phyloP scores from a whole-genome alignment of 1,140 invertebrate genomes.

The Gryon sp. region DNA sequence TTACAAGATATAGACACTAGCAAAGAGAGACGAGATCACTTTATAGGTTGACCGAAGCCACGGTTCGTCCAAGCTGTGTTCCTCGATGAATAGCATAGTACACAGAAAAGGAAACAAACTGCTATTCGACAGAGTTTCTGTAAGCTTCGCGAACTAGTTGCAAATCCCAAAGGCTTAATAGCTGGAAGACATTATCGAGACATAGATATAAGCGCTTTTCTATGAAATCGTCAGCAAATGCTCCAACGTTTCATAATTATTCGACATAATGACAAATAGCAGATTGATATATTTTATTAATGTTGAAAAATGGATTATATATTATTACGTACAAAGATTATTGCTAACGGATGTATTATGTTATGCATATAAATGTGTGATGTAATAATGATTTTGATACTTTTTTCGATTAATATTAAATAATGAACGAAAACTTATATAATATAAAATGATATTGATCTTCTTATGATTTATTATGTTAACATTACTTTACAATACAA shows the following conservation, averaged over 20 bases:
- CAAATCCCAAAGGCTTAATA: constrained; percentile 38
- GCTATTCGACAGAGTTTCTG: constrained; percentile 15
- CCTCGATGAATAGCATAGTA: constrained; percentile 22
- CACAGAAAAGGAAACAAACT: constrained; percentile 45
- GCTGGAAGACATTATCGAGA: constrained; percentile 23
- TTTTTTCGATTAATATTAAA: too few species aligned
- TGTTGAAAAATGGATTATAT: too few species aligned
- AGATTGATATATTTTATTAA: too few species aligned
- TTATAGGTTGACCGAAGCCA: constrained; percentile 31
- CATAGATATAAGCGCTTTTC: not conserved
- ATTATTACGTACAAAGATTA: too few species aligned
- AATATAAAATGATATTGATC: too few species aligned
- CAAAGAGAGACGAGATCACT: constrained; percentile 15
- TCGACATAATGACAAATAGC: too few species aligned
- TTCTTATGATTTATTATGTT: too few species aligned
- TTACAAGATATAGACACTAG: constrained; percentile 16
- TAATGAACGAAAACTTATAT: too few species aligned
- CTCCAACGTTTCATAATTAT: not conserved
- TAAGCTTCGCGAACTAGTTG: constrained; percentile 20
- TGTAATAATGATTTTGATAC: too few species aligned
- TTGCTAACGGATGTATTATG: too few species aligned
- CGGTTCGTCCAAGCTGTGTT: constrained; percentile 26
- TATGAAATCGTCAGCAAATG: constrained; percentile 15
- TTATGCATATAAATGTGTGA: too few species aligned
- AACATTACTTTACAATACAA: too few species aligned